Conservation (phyloP, 2,113 vertebrate species). For the Poecilia latipinna region DNA sequence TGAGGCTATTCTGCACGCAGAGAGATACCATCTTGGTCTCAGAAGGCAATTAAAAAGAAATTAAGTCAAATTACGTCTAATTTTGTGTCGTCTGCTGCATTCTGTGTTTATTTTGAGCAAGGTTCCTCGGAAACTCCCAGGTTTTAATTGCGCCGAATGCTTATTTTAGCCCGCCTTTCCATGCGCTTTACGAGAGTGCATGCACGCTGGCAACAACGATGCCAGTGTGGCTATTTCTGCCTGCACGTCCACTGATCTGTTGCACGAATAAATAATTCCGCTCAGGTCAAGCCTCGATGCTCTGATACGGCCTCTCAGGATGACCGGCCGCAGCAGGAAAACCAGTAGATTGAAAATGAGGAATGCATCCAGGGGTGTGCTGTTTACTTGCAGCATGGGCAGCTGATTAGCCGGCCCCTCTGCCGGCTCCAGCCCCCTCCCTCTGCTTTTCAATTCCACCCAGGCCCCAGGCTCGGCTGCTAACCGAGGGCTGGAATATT, state of each 20-base stretch:
- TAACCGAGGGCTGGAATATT: constrained; percentile 94
- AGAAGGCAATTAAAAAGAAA: constrained; percentile 78
- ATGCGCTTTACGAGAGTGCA: constrained; percentile 85
- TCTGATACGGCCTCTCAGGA: constrained; percentile 80
- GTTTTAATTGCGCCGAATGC: constrained; percentile 80
- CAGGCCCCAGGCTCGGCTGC: constrained; percentile 87
- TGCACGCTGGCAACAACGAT: constrained; percentile 92
- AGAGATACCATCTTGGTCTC: constrained; percentile 79
- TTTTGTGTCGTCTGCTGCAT: constrained; percentile 82
- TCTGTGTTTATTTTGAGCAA: constrained; percentile 83
- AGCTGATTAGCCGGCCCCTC: constrained; percentile 86
- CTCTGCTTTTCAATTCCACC: constrained; percentile 90
- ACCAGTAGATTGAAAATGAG: constrained; percentile 87
- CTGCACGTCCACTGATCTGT: constrained; percentile 32
- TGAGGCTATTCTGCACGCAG: constrained; percentile 67
- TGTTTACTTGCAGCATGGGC: constrained; percentile 90
- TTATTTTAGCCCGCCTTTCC: constrained; percentile 61
- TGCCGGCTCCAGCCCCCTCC: constrained; percentile 68
- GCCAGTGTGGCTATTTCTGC: constrained; percentile 85
- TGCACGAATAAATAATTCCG: constrained; percentile 62
- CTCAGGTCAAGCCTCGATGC: constrained; percentile 84
- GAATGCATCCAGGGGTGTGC: constrained; percentile 85
- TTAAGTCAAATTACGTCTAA: constrained; percentile 78
- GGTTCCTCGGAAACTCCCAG: constrained; percentile 80
- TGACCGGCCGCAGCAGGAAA: constrained; percentile 85